A percentile compares a stretch with the other conserved stretches of the same genome.
Evolutionary conservation across 1,140 invertebrate species (phyloP).

Genomic region (Drosophila kikkawai): DNA sequence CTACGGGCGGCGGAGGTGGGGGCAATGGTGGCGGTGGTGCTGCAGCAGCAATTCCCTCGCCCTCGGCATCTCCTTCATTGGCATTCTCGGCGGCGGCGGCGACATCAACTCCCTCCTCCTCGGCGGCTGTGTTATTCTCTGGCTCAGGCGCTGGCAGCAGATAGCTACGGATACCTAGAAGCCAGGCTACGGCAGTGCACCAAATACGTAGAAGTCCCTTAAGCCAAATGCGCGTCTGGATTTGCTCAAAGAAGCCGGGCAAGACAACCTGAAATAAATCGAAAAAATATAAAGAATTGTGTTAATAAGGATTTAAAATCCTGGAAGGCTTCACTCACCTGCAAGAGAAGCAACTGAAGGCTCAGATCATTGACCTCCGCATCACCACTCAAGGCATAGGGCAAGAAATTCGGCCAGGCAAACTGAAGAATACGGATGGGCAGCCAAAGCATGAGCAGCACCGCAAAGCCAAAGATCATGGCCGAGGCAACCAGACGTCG

Average conservation of each 20-base stretch:
- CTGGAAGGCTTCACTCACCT: constrained; percentile 85
- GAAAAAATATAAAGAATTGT: background rate
- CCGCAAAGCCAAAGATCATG: constrained; percentile 97
- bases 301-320: background rate
- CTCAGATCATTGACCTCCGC: constrained; percentile 97
- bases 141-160: constrained; percentile 89
- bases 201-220: constrained; percentile 94
- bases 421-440: constrained; percentile 95
- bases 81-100: constrained; percentile 21
- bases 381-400: constrained; percentile 94
- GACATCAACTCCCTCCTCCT: constrained; percentile 51
- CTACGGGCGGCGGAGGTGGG: constrained; percentile 79
- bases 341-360: constrained; percentile 96
- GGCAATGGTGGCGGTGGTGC: constrained; percentile 58
- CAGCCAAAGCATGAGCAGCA: constrained; percentile 98
- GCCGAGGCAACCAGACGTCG: constrained; percentile 95
- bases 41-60: constrained; percentile 12
- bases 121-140: constrained; percentile 71
- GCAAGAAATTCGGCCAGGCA: constrained; percentile 94
- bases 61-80: constrained; percentile 11
- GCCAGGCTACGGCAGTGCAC: constrained; percentile 94
- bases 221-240: constrained; percentile 96
- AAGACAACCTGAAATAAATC: constrained; percentile 91
- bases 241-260: constrained; percentile 97
- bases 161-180: constrained; percentile 95